Conservation (phyloP, 1,140 invertebrate genomes). For the Papilio helenus region DNA sequence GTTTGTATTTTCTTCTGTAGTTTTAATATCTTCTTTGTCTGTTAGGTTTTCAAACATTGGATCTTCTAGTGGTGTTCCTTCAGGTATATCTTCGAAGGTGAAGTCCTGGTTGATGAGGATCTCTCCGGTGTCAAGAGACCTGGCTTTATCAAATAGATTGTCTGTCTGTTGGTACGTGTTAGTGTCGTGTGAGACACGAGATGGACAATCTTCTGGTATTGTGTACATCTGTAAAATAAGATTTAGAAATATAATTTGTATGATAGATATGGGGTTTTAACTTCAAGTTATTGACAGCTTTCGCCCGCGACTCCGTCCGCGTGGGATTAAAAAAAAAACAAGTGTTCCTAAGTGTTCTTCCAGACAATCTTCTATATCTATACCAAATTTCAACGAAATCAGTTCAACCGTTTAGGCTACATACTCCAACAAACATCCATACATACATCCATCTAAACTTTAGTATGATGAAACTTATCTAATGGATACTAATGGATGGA, state of each 20-base stretch:
- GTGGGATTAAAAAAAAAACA: too few relatives aligned
- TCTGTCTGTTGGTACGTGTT: conserved; percentile 58
- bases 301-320: too few relatives aligned
- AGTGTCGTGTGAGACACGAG: conserved; percentile 55
- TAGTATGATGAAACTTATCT: too few relatives aligned
- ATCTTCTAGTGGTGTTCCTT: conserved; percentile 69
- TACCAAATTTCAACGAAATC: too few relatives aligned
- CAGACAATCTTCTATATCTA: too few relatives aligned
- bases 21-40: conserved; percentile 42
- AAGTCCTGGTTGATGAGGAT: conserved; percentile 67
- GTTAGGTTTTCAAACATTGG: conserved; percentile 69
- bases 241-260: not conserved
- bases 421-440: too few relatives aligned
- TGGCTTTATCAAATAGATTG: conserved; percentile 67
- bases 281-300: too few relatives aligned
- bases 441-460: too few relatives aligned
- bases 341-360: too few relatives aligned
- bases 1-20: not conserved
- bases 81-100: conserved; percentile 69
- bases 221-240: conserved; percentile 62
- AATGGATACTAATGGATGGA: too few relatives aligned
- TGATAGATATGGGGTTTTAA: not conserved
- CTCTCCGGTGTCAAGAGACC: conserved; percentile 59
- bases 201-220: conserved; percentile 73
- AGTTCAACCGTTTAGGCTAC: too few relatives aligned